Percentiles rank a stretch among this genome's conserved stretches.
Conservation (phyloP, 2,797 vertebrate genomes). For the Nothura maculosa region DNA sequence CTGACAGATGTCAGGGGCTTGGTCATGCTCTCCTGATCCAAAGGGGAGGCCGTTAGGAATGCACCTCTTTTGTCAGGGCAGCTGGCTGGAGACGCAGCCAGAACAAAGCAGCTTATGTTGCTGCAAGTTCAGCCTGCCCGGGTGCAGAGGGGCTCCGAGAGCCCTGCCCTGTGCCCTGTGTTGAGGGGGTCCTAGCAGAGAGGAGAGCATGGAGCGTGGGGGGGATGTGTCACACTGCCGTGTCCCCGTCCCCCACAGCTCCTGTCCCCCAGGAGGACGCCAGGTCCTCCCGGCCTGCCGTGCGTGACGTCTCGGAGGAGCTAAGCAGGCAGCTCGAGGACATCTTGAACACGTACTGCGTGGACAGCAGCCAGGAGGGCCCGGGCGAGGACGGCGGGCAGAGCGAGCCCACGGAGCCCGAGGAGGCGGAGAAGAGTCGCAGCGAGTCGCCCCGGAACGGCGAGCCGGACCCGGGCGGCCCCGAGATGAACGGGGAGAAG, state of each 20-base stretch:
- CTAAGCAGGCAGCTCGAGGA: constrained; percentile 95
- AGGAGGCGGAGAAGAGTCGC: constrained; percentile 79
- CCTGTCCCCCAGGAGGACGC: constrained; percentile 42
- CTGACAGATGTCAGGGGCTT: constrained; percentile 38
- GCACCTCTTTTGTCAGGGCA: constrained; percentile 30
- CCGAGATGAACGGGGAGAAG: constrained; percentile 90
- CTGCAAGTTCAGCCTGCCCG: neutral
- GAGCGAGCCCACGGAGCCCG: constrained; percentile 76
- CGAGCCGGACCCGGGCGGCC: constrained; percentile 77
- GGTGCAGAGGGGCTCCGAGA: neutral
- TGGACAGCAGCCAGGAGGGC: constrained; percentile 82
- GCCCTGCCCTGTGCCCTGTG: neutral
- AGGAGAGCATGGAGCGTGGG: fast-evolving
- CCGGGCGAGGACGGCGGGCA: constrained; percentile 80
- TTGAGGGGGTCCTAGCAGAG: neutral
- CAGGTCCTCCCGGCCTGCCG: constrained; percentile 48
- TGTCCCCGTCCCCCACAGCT: neutral
- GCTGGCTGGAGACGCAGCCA: neutral
- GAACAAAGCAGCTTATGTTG: constrained; percentile 25
- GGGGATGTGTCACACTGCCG: neutral
- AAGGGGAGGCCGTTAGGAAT: neutral
- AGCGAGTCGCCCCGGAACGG: constrained; percentile 84
- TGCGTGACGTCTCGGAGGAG: constrained; percentile 91
- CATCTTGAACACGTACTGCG: constrained; percentile 95
- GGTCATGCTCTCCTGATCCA: constrained; percentile 16